phyloP scores from a whole-genome alignment of 2,797 vertebrate species.

The Pyrocephalus nanus region DNA sequence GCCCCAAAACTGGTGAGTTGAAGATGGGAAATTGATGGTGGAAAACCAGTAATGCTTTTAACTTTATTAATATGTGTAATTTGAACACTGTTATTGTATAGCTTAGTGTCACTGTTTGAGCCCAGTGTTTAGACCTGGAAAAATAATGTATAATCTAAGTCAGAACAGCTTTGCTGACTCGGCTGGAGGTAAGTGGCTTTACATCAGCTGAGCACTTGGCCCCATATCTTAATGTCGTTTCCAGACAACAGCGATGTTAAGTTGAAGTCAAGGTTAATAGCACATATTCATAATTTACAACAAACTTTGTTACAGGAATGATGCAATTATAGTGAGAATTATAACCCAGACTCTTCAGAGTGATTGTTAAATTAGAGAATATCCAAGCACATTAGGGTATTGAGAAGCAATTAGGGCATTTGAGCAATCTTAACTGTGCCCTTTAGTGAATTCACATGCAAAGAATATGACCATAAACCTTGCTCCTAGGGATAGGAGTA shows the following conservation, averaged over 20 bases:
- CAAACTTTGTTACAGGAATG: neutral
- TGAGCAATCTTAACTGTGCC: neutral
- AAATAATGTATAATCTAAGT: neutral
- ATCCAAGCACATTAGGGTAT: neutral
- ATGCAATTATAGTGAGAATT: conserved; percentile 9
- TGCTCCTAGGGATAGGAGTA: neutral
- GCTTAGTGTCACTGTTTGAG: neutral
- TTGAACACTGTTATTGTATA: neutral
- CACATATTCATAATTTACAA: neutral
- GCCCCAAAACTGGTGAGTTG: neutral
- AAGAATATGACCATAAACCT: neutral
- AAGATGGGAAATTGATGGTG: neutral
- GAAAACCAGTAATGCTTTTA: neutral
- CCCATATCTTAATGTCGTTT: neutral
- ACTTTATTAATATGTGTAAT: neutral
- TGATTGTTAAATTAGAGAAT: neutral
- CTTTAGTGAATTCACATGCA: neutral
- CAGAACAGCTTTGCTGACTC: neutral
- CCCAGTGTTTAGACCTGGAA: neutral
- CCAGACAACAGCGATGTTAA: neutral
- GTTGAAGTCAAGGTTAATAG: conserved; percentile 27
- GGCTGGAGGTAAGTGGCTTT: neutral
- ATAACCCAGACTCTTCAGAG: neutral
- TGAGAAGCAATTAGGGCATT: neutral
- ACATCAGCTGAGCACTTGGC: neutral